These are phyloP conservation scores for Bolinopsis microptera DNA, from an alignment of 37 sponge, comb jelly and placozoan species.

Conservation along the genomic window DNA sequence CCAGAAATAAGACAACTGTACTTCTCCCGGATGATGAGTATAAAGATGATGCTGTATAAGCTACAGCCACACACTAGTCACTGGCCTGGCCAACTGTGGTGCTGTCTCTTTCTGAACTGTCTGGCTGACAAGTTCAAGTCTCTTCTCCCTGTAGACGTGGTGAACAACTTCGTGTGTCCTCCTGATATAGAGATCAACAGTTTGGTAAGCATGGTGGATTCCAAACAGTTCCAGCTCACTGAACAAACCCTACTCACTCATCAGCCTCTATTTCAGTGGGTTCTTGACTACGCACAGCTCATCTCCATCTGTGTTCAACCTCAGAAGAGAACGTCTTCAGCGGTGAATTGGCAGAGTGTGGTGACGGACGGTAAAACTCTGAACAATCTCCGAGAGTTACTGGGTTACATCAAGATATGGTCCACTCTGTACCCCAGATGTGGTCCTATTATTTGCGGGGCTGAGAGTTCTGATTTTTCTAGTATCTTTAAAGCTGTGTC, in stretches of 20 bases:
- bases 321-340: not conserved
- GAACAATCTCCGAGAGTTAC: constrained; percentile 23
- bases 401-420: constrained; percentile 61
- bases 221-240: not conserved
- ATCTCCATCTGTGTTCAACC: constrained; percentile 40
- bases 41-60: constrained; percentile 47
- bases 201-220: not conserved
- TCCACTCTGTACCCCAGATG: constrained; percentile 11
- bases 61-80: constrained; percentile 14
- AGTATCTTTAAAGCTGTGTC: constrained; percentile 1
- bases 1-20: constrained; percentile 44
- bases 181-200: constrained; percentile 26
- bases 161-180: not conserved
- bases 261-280: constrained; percentile 47
- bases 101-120: constrained; percentile 46
- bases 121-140: constrained; percentile 29
- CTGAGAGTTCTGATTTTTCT: constrained; percentile 29
- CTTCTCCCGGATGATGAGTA: constrained; percentile 35
- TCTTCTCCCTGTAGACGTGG: constrained; percentile 9
- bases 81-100: constrained; percentile 59
- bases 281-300: constrained; percentile 65
- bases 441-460: not conserved
- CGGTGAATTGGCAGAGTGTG: constrained; percentile 18
- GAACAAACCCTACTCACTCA: constrained; percentile 23
- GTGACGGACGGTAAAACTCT: constrained; percentile 62